Evolutionary conservation across 2,797 vertebrate species (phyloP).

Genomic region (Leuciscus waleckii): DNA sequence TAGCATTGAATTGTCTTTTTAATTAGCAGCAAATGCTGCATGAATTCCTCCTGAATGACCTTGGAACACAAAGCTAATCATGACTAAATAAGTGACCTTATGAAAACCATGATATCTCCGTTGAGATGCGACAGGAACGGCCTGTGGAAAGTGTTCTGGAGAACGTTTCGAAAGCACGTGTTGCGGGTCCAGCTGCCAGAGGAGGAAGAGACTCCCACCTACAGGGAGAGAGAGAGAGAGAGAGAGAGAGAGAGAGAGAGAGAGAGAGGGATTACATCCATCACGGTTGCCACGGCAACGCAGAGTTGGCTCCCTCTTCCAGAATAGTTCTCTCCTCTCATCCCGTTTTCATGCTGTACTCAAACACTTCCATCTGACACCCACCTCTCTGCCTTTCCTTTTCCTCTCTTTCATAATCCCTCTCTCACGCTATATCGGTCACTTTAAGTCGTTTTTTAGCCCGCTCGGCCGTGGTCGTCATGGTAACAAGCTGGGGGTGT

Average conservation of each 20-base stretch:
- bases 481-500: constrained; percentile 61
- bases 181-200: not conserved
- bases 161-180: not conserved
- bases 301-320: constrained; percentile 58
- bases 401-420: constrained; percentile 33
- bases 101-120: too few species aligned
- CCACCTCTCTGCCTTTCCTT: constrained; percentile 25
- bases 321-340: constrained; percentile 58
- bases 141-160: not conserved
- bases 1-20: not conserved
- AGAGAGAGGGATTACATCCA: constrained; percentile 44
- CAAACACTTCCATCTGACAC: constrained; percentile 29
- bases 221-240: constrained; percentile 19
- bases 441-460: constrained; percentile 46
- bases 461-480: constrained; percentile 54
- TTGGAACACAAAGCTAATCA: not conserved
- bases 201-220: constrained; percentile 22
- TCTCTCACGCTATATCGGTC: constrained; percentile 29
- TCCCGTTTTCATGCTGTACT: constrained; percentile 48
- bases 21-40: not conserved
- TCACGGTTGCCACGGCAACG: constrained; percentile 60
- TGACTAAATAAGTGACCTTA: not conserved
- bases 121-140: too few species aligned
- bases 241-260: constrained; percentile 14
- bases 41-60: not conserved